Base-by-base conservation (phyloP, 2,797 vertebrate genomes). In the Syngnathus acus region DNA sequence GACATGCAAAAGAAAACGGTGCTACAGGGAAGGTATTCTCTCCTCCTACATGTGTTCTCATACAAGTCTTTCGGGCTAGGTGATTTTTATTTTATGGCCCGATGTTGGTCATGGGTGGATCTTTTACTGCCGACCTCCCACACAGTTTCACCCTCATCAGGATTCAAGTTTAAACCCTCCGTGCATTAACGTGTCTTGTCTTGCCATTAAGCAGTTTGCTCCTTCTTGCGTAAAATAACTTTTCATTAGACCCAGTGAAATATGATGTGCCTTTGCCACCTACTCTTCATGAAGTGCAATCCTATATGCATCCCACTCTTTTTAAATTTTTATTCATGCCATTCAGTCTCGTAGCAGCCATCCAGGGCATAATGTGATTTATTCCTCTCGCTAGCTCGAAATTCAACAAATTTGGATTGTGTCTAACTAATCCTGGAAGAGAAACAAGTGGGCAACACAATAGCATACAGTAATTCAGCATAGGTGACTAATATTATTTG, bases 331-430 rank as follows among this genome's bases (percentile, higher is more conserved):
- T 70, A 82, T 73, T 77, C 70, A 53, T 62, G 68, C 65, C 26
- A 66, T 61, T 47, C 40, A 75, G 59, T 32, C 23, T 59, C 60
- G 73, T 62, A 21, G 32, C 26, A 50, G 68, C 7, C 70, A 65
- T 40, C n/a, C 7, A 59, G 58, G 17, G 55, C 59, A 51, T 86
- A 77, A 84, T 77, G 47, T 45, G 64, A 83, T 84, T 78, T 68
- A 57, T 57, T 57, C 59, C 45, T 63, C 67, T 69, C 69, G 38
- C 21, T 38, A 37, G 48, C n/a, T 65, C 58, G 66, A 10, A 63
- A 21, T 69, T 64, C 9, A 42, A 10, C 55, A 21, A 32, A 16
- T 62, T 59, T 38, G 19, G 23, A 72, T 64, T 51, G 42, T 43
- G 38, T 26, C 79, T 76, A 82, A 80, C 21, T 13, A 62, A 83